Percentiles rank a stretch among this genome's conserved stretches.
phyloP scores from a whole-genome alignment of 2,888 invertebrate species.

The Sisyra terminalis region DNA sequence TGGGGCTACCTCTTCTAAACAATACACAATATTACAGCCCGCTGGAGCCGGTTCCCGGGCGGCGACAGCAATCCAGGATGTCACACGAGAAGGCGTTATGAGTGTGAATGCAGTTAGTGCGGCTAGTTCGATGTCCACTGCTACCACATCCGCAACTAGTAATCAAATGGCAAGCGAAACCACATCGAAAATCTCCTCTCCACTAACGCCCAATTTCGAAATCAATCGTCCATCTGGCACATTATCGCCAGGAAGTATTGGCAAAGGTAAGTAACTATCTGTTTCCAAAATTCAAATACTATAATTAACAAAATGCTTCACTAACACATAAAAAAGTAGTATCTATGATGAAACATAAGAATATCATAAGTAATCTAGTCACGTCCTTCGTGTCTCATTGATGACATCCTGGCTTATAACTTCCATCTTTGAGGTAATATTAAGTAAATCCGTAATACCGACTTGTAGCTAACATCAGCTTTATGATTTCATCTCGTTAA shows the following conservation, averaged over 20 bases:
- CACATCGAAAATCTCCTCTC: constrained; percentile 19
- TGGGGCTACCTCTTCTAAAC: constrained; percentile 42
- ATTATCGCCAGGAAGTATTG: constrained; percentile 59
- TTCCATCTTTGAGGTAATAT: constrained; percentile 19
- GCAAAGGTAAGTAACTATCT: constrained; percentile 56
- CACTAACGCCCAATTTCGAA: constrained; percentile 10
- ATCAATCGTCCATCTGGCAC: constrained; percentile 32
- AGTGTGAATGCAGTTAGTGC: constrained; percentile 37
- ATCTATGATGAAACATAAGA: constrained; percentile 3
- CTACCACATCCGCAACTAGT: constrained; percentile 6
- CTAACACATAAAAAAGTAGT: too few species aligned
- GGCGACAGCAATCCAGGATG: constrained; percentile 67
- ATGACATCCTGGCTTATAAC: constrained; percentile 25
- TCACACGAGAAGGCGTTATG: constrained; percentile 42
- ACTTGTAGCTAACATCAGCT: constrained; percentile 2
- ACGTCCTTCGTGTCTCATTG: constrained; percentile 13
- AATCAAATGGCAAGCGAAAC: constrained; percentile 22
- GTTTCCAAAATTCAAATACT: too few species aligned
- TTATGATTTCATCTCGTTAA: not conserved
- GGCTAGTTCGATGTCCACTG: constrained; percentile 15
- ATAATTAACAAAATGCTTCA: too few species aligned
- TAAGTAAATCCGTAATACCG: constrained; percentile 23
- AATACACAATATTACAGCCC: constrained; percentile 76
- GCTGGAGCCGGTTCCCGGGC: constrained; percentile 67
- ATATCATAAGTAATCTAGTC: constrained; percentile 5